These are phyloP conservation scores for Dascillus cervinus DNA, from an alignment of 2,888 invertebrate genomes.

Conservation along the genomic window DNA sequence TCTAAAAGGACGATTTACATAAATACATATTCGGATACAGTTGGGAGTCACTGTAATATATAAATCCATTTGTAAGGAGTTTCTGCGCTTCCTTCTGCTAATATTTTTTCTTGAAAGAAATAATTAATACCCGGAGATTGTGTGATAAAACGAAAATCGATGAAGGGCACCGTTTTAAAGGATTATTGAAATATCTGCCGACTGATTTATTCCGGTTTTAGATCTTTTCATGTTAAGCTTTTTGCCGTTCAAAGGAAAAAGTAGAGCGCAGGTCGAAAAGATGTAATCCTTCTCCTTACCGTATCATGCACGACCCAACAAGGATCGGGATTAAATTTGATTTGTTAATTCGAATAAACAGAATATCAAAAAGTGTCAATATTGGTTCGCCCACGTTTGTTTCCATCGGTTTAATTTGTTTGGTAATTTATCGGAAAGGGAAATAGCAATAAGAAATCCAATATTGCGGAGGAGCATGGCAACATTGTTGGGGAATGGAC, in stretches of 20 bases:
- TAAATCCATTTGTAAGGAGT: constrained; percentile 26
- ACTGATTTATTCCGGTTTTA: constrained; percentile 3
- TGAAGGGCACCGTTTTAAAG: too few species aligned
- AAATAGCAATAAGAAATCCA: background rate
- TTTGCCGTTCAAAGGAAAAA: background rate
- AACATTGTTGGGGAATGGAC: constrained; percentile 7
- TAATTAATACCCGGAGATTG: too few species aligned
- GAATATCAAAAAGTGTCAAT: too few species aligned
- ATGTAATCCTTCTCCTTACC: background rate
- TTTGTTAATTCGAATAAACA: too few species aligned
- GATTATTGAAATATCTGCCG: too few species aligned
- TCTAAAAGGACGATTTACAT: constrained; percentile 25
- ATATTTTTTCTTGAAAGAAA: too few species aligned
- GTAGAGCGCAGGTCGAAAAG: background rate
- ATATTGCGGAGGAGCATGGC: background rate
- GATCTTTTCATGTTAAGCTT: constrained; percentile 8
- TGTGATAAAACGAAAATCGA: too few species aligned
- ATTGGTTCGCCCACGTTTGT: too few species aligned
- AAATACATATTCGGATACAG: constrained; percentile 30
- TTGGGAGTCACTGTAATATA: constrained; percentile 22
- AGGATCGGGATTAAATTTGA: background rate
- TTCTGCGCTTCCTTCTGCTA: too few species aligned
- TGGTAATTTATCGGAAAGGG: background rate
- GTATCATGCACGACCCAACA: background rate
- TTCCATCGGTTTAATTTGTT: background rate